A percentile compares a stretch with the other conserved stretches of the same genome.
phyloP scores from a whole-genome alignment of 2,888 invertebrate genomes.

The Chaitophorus viminalis region DNA sequence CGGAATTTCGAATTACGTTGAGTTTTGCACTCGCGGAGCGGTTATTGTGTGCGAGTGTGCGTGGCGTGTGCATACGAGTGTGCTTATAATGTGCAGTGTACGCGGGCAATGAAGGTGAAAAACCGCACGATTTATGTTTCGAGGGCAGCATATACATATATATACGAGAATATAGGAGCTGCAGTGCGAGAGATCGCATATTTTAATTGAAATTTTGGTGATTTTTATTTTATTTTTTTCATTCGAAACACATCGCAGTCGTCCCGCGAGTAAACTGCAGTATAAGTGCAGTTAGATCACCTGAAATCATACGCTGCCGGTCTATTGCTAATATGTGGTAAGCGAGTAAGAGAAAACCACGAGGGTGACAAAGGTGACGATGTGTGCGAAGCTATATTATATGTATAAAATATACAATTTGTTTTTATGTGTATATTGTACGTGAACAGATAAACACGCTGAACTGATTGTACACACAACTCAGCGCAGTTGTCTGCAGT shows the following conservation, averaged over 20 bases:
- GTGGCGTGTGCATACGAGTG: no score
- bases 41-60: not conserved
- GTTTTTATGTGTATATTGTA: no score
- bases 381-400: no score
- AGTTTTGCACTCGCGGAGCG: not conserved
- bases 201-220: constrained; percentile 51
- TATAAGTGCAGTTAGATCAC: not conserved
- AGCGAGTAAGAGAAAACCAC: no score
- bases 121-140: constrained; percentile 40
- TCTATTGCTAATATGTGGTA: no score
- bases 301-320: not conserved
- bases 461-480: no score
- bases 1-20: constrained; percentile 30
- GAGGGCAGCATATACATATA: not conserved
- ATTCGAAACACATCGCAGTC: not conserved
- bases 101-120: not conserved
- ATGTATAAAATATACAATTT: no score
- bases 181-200: not conserved
- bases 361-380: no score
- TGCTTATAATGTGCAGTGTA: not conserved
- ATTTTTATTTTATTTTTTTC: not conserved
- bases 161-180: no score
- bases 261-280: not conserved
- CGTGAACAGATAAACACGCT: no score
- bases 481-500: no score